Conservation (phyloP, 2,797 vertebrate species). For the Nothura maculosa region DNA sequence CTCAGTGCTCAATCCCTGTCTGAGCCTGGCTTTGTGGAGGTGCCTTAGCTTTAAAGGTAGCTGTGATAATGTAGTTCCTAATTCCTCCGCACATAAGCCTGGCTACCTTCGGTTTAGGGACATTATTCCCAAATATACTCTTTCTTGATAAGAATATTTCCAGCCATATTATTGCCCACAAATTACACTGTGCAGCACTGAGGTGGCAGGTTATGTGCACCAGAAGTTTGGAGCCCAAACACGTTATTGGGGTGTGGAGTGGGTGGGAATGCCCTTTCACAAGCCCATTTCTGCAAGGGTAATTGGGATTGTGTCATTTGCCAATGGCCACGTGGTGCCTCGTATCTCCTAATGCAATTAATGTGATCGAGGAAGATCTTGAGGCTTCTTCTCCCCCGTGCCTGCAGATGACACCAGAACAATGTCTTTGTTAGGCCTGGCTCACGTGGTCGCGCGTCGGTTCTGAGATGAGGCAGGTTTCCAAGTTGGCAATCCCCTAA, state of each 20-base stretch:
- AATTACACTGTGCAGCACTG: neutral
- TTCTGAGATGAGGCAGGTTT: neutral
- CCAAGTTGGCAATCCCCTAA: neutral
- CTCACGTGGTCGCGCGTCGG: rapidly evolving
- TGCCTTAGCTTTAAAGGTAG: neutral
- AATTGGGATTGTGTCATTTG: neutral
- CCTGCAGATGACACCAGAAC: neutral
- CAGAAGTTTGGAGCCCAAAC: neutral
- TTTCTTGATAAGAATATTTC: neutral
- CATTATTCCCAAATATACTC: neutral
- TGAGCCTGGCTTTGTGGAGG: neutral
- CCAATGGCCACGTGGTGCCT: neutral
- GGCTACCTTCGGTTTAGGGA: neutral
- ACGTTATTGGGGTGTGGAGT: neutral
- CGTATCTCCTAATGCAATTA: neutral
- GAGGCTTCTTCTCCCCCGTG: neutral
- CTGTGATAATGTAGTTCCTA: neutral
- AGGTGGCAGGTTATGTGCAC: neutral
- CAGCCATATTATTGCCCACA: neutral
- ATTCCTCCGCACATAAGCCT: neutral
- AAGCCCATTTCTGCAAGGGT: neutral
- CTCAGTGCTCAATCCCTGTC: neutral
- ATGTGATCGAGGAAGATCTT: neutral
- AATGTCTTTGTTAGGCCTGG: neutral
- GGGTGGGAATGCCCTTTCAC: neutral